Evolutionary conservation across 1,140 invertebrate species (phyloP).

Genomic region (Drosophila subpulchrella): DNA sequence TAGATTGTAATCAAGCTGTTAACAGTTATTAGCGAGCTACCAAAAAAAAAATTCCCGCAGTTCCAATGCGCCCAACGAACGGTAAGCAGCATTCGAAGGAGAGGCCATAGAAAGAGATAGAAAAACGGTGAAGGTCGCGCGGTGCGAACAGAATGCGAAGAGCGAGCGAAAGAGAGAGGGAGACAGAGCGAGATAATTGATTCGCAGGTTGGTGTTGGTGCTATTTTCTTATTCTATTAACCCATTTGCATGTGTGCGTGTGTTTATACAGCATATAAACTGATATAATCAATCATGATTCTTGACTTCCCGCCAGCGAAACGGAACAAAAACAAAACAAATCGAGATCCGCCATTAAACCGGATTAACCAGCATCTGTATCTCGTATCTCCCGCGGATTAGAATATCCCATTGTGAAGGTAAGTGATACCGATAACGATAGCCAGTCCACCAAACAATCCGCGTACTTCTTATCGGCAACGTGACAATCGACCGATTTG

Average conservation of each 20-base stretch:
- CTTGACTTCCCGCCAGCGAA: not conserved
- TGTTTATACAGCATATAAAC: slow-evolving; percentile 15
- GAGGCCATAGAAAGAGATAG: slow-evolving; percentile 7
- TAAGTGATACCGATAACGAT: slow-evolving; percentile 10
- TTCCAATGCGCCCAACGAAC: slow-evolving; percentile 35
- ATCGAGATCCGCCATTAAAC: slow-evolving; percentile 11
- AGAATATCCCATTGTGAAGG: slow-evolving; percentile 16
- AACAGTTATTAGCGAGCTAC: slow-evolving; percentile 22
- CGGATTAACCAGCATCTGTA: slow-evolving; percentile 23
- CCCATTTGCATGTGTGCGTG: slow-evolving; percentile 6
- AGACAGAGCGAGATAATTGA: slow-evolving; percentile 33
- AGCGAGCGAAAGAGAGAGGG: slow-evolving; percentile 20
- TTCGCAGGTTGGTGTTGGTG: slow-evolving; percentile 34
- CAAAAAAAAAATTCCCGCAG: slow-evolving; percentile 8
- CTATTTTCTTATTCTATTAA: not conserved
- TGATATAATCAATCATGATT: slow-evolving; percentile 43
- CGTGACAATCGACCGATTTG: slow-evolving; percentile 29
- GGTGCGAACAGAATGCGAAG: not conserved
- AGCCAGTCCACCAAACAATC: not conserved
- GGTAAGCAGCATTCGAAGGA: slow-evolving; percentile 23
- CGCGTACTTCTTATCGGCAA: slow-evolving; percentile 43
- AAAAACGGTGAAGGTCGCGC: slow-evolving; percentile 29
- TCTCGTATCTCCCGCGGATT: not conserved
- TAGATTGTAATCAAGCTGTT: slow-evolving; percentile 17
- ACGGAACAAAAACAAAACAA: slow-evolving; percentile 18